These are phyloP conservation scores for Mesorhabditis spiculigera DNA, from an alignment of 2,888 invertebrate species.

Conservation along the genomic window DNA sequence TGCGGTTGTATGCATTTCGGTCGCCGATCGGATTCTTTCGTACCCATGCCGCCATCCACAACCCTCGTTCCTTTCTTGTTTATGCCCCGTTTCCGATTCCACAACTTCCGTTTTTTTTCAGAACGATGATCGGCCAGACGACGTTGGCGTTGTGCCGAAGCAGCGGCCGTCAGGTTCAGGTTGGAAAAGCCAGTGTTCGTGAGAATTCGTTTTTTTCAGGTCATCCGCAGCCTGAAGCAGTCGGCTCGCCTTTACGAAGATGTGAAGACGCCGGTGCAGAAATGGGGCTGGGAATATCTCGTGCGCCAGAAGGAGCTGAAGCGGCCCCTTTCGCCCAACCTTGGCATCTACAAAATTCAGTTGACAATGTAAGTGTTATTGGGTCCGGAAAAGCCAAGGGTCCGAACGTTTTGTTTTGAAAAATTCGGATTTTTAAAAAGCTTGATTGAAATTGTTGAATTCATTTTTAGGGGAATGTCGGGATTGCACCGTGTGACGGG, in stretches of 20 bases:
- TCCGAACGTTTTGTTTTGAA: not conserved
- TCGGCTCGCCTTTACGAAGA: conserved; percentile 9
- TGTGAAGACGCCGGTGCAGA: conserved; percentile 46
- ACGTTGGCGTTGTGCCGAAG: no score
- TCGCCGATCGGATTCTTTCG: no score
- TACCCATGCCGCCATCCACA: no score
- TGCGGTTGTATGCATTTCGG: no score
- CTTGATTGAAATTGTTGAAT: not conserved
- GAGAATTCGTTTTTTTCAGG: not conserved
- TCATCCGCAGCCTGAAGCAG: not conserved
- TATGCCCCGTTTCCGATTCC: no score
- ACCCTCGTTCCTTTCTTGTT: no score
- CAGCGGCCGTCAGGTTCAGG: no score
- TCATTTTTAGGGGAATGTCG: conserved; percentile 32
- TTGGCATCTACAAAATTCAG: conserved; percentile 56
- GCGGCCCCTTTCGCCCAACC: conserved; percentile 57
- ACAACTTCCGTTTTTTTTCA: no score
- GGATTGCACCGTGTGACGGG: conserved; percentile 54
- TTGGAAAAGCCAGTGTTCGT: no score
- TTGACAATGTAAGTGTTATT: conserved; percentile 17
- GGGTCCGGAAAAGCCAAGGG: not conserved
- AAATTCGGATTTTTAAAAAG: conserved; percentile 3
- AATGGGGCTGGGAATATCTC: conserved; percentile 56
- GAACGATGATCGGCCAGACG: no score
- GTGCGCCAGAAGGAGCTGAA: conserved; percentile 45